Evolutionary conservation across 2,797 vertebrate species (phyloP).

Genomic region (Xiphophorus birchmanni): DNA sequence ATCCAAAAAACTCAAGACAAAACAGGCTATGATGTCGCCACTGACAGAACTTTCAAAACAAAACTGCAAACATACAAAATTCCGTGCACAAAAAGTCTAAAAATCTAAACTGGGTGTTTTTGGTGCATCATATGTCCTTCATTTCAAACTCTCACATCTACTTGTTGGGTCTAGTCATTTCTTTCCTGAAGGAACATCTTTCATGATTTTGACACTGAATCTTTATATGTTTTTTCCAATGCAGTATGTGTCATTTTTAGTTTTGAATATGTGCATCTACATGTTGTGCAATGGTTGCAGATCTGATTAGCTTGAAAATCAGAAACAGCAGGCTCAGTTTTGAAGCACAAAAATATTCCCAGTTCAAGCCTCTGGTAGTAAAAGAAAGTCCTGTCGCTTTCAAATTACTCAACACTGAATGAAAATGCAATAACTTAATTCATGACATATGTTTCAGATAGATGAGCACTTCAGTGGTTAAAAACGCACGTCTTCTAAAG

Average conservation of each 20-base stretch:
- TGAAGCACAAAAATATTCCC: slow-evolving; percentile 12
- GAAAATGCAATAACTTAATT: slow-evolving; percentile 7
- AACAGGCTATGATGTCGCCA: slow-evolving; percentile 14
- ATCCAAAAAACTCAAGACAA: slow-evolving; percentile 26
- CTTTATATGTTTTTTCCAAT: slow-evolving; percentile 9
- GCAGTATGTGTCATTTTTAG: slow-evolving; percentile 7
- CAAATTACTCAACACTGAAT: neutral
- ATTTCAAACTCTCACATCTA: slow-evolving; percentile 21
- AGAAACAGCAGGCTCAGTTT: slow-evolving; percentile 24
- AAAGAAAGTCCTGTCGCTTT: slow-evolving; percentile 12
- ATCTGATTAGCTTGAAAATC: slow-evolving; percentile 25
- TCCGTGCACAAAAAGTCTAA: neutral
- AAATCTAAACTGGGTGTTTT: slow-evolving; percentile 15
- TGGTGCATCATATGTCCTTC: neutral
- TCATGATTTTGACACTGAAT: slow-evolving; percentile 8
- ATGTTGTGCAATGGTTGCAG: slow-evolving; percentile 43
- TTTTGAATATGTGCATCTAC: slow-evolving; percentile 2
- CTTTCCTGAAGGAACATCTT: slow-evolving; percentile 9
- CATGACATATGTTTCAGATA: slow-evolving; percentile 16
- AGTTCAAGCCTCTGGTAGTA: slow-evolving; percentile 4
- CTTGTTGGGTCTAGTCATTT: slow-evolving; percentile 5
- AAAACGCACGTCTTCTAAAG: slow-evolving; percentile 29
- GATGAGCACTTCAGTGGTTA: neutral
- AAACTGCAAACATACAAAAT: slow-evolving; percentile 29
- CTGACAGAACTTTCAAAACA: slow-evolving; percentile 44